phyloP scores from a whole-genome alignment of 1,140 invertebrate genomes.

The Littorina saxatilis region DNA sequence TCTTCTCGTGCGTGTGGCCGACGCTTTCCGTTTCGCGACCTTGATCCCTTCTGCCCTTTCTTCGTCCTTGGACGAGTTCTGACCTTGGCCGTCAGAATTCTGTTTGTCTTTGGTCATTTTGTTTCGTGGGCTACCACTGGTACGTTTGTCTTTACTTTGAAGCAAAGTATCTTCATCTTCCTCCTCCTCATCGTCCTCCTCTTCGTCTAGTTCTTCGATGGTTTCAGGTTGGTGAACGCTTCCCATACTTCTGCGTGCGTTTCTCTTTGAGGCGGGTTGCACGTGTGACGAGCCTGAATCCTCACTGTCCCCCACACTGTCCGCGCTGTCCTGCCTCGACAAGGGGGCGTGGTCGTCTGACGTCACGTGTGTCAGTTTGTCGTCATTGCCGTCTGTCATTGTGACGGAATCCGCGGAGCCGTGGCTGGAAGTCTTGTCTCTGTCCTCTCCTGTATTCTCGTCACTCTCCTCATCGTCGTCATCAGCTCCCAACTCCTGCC shows the following conservation, averaged over 20 bases:
- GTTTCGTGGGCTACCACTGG: no score
- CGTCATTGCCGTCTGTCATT: no score
- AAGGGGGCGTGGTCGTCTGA: no score
- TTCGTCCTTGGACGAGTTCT: not conserved
- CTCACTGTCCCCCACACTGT: not conserved
- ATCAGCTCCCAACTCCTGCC: not conserved
- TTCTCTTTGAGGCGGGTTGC: not conserved
- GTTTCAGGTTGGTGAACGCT: conserved; percentile 6
- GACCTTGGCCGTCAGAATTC: no score
- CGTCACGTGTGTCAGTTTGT: no score
- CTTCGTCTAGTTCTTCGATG: conserved; percentile 10
- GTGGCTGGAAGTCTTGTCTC: not conserved
- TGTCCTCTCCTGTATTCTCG: not conserved
- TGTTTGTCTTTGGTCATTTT: no score
- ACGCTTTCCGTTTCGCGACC: conserved; percentile 16
- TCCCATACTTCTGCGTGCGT: not conserved
- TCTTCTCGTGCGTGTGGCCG: not conserved
- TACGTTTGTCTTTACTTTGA: no score
- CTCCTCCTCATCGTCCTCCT: not conserved
- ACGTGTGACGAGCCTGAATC: not conserved
- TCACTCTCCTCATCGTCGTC: not conserved
- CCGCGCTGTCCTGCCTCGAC: not conserved
- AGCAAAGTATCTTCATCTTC: not conserved
- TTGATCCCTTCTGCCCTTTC: not conserved
- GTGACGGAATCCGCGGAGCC: not conserved